Conservation (phyloP, 1,140 invertebrate species). For the Diorhabda sublineata region DNA sequence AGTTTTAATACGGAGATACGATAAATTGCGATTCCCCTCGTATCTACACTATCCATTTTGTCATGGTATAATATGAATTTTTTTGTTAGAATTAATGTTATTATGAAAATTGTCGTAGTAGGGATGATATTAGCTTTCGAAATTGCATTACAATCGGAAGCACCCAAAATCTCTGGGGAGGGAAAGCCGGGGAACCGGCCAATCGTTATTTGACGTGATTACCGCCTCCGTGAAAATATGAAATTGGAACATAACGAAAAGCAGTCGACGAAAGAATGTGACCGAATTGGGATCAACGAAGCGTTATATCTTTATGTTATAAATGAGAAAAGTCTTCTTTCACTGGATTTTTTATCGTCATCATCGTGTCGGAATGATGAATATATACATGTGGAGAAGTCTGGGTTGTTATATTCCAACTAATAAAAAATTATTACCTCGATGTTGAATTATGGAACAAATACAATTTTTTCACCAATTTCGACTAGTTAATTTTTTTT, state of each 20-base stretch:
- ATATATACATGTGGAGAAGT: too few species aligned
- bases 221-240: conserved; percentile 26
- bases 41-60: too few species aligned
- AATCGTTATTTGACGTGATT: conserved; percentile 30
- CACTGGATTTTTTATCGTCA: background rate
- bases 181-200: conserved; percentile 17
- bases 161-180: conserved; percentile 18
- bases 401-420: too few species aligned
- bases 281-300: conserved; percentile 18
- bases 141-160: conserved; percentile 31
- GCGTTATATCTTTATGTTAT: conserved; percentile 15
- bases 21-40: too few species aligned
- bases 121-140: conserved; percentile 11
- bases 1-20: too few species aligned
- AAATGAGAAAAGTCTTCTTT: conserved; percentile 11
- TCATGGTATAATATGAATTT: too few species aligned
- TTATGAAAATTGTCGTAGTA: too few species aligned
- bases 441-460: too few species aligned
- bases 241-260: conserved; percentile 25
- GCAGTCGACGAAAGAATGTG: conserved; percentile 8
- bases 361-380: background rate
- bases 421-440: too few species aligned
- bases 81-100: too few species aligned
- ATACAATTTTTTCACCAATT: too few species aligned
- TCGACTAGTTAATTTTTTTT: too few species aligned